Evolutionary conservation across 2,888 invertebrate species (phyloP), one percentile per base, ranked within the genome.

Genomic region (Gibbula magus): DNA sequence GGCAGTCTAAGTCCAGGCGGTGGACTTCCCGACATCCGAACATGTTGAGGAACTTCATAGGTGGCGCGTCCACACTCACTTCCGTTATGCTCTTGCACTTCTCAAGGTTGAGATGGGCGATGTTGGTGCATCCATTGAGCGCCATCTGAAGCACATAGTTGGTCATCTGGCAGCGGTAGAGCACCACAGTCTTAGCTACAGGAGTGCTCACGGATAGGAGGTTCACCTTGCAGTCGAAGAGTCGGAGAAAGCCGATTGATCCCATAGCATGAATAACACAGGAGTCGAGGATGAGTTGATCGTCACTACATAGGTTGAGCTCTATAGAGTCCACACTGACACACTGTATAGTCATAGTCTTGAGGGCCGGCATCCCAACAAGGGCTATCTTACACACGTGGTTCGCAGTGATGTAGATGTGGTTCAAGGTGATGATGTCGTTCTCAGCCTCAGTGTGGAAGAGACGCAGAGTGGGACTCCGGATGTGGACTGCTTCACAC

Each of bases 81-180:
- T 85, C 80, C 8, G 84, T 86, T 35, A 89, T 82, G 67, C 84
- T 85, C 18, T 83, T 82, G 70, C 88, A 88, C 80, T 88, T 89
- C 74, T 89, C 89, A 22, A 89, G 82, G 81, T 89, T 89, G 7
- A 89, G 83, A 76, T 88, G 84, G n/a, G 85, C 83, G 75, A 89
- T 88, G 70, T 88, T 89, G 10, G 87, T 84, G 77, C 89, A 89
- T 35, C 89, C 89, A 75, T 81, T 84, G 4, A 89, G 84, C 20
- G 87, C 89, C 89, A 89, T 89, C 79, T 88, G 86, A 45, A 89
- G 83, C 10, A 86, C 88, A 79, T 89, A 89, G 79, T 89, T 88
- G 4, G 88, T 80, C 84, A 89, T 86, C 54, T 87, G 86, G 70
- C 89, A 89, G 39, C 88, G 83, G 79, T 88, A 89, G 20, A 89